Conservation (phyloP, 2,113 vertebrate genomes). For the Cervus canadensis region DNA sequence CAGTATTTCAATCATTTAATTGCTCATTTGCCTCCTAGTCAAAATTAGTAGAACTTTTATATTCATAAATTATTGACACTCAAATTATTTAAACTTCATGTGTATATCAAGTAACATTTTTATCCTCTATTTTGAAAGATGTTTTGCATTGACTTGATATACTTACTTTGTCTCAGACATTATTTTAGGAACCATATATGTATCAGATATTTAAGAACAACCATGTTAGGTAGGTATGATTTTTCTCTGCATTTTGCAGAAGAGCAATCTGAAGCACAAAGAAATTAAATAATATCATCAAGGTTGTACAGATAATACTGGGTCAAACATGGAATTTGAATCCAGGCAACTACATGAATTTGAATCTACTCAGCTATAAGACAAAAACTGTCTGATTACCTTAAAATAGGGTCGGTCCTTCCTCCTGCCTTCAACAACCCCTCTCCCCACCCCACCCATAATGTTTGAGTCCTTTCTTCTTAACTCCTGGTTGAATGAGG, state of each 20-base stretch:
- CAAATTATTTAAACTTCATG: neutral
- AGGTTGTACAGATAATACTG: neutral
- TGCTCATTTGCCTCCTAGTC: neutral
- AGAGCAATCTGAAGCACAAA: neutral
- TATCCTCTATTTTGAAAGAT: neutral
- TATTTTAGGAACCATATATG: neutral
- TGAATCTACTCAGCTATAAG: neutral
- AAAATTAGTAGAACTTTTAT: neutral
- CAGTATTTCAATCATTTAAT: neutral
- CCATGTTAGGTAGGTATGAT: neutral
- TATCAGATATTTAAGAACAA: neutral
- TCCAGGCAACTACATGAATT: neutral
- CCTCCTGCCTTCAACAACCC: fast-evolving
- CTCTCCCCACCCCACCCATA: fast-evolving
- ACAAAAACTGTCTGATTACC: neutral
- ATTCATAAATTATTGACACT: neutral
- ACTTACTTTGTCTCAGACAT: neutral
- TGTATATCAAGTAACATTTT: neutral
- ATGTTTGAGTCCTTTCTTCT: neutral
- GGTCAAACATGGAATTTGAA: neutral
- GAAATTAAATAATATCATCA: neutral
- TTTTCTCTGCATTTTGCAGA: slow-evolving; percentile 21
- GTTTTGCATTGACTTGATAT: neutral
- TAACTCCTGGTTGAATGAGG: neutral
- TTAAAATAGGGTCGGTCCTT: neutral